These are phyloP conservation scores for Tinea pellionella DNA, from an alignment of 2,888 invertebrate species.

Conservation along the genomic window DNA sequence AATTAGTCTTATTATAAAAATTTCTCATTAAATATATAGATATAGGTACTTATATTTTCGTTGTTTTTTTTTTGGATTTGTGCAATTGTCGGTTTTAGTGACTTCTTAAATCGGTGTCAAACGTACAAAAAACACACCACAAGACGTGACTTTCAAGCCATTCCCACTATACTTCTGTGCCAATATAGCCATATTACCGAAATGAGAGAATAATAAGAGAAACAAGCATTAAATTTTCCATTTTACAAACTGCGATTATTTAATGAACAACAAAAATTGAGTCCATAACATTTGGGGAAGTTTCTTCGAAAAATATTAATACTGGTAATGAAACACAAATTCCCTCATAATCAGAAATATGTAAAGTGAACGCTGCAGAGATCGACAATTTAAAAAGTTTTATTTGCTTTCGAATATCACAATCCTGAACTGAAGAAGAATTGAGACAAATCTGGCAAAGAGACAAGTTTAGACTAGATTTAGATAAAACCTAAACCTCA, in stretches of 20 bases:
- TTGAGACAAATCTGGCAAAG: too few relatives aligned
- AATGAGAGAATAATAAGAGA: neutral
- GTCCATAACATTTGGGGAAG: too few relatives aligned
- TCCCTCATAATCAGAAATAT: neutral
- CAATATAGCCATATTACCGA: conserved; percentile 31
- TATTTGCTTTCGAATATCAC: too few relatives aligned
- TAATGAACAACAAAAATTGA: too few relatives aligned
- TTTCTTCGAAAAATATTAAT: too few relatives aligned
- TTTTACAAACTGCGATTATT: too few relatives aligned
- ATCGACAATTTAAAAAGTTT: neutral
- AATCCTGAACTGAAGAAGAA: too few relatives aligned
- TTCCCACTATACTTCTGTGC: conserved; percentile 41
- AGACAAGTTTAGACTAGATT: too few relatives aligned
- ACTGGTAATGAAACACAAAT: neutral
- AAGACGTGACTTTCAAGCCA: conserved; percentile 47
- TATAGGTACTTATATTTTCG: too few relatives aligned
- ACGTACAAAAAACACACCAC: conserved; percentile 28
- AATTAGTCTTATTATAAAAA: too few relatives aligned
- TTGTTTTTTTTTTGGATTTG: neutral
- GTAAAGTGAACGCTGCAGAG: neutral
- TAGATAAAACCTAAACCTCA: too few relatives aligned
- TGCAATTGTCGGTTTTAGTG: neutral
- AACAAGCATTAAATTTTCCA: neutral
- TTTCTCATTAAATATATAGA: too few relatives aligned
- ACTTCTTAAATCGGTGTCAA: neutral